phyloP scores from a whole-genome alignment of 37 sponge, comb jelly and placozoan genomes.

The Chondrosia reniformis region DNA sequence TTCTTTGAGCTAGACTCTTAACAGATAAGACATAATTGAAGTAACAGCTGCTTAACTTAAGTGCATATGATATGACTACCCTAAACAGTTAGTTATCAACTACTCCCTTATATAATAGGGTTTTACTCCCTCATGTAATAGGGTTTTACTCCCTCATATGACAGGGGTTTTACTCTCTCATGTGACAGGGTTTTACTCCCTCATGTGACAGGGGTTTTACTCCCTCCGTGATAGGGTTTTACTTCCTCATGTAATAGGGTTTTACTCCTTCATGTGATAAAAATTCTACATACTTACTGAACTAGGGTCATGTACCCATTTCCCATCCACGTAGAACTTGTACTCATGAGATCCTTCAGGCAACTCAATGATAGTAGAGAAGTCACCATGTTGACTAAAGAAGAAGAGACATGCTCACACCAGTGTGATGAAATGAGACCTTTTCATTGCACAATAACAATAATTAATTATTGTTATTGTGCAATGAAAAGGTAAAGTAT shows the following conservation, averaged over 20 bases:
- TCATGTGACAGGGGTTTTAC: too few relatives aligned
- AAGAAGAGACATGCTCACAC: background rate
- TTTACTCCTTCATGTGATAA: background rate
- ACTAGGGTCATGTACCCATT: conserved; percentile 81
- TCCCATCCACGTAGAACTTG: conserved; percentile 83
- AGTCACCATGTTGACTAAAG: conserved; percentile 63
- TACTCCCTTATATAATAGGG: too few relatives aligned
- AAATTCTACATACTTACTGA: conserved; percentile 32
- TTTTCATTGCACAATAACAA: background rate
- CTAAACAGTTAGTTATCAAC: too few relatives aligned
- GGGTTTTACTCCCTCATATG: too few relatives aligned
- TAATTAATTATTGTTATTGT: background rate
- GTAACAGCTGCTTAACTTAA: too few relatives aligned
- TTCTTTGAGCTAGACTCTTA: background rate
- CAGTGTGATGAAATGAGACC: background rate
- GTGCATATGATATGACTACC: too few relatives aligned
- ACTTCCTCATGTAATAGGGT: too few relatives aligned
- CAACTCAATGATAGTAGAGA: conserved; percentile 77
- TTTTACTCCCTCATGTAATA: too few relatives aligned
- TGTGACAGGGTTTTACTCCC: too few relatives aligned
- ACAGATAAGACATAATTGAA: too few relatives aligned
- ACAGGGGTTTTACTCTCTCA: too few relatives aligned
- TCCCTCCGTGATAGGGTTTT: conserved; percentile 63
- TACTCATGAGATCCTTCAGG: conserved; percentile 77
- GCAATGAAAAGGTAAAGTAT: background rate